These are phyloP conservation scores for Hippopotamus amphibius DNA, from an alignment of 2,113 vertebrate genomes.

Conservation along the genomic window DNA sequence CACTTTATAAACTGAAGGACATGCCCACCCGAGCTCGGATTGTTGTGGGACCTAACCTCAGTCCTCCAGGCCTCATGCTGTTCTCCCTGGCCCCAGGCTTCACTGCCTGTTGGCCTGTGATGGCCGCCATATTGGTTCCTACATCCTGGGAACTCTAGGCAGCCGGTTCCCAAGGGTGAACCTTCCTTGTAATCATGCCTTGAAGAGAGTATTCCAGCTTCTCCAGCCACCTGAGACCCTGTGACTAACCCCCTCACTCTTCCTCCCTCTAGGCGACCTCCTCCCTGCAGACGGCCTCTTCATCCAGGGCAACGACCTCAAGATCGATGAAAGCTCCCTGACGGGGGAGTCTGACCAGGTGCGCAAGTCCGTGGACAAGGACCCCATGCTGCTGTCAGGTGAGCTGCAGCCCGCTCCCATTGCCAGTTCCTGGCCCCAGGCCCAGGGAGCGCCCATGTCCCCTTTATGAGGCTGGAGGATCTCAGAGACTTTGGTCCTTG, in stretches of 20 bases:
- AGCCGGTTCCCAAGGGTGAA: neutral
- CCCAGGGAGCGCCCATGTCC: rapidly evolving
- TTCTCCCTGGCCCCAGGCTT: neutral
- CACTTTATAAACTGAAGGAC: neutral
- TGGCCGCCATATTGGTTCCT: neutral
- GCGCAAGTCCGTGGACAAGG: conserved; percentile 95
- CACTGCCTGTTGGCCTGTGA: neutral
- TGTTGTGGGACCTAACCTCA: neutral
- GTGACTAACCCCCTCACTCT: neutral
- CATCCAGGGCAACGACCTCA: conserved; percentile 98
- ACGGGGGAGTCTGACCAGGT: conserved; percentile 99
- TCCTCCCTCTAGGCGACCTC: conserved; percentile 92
- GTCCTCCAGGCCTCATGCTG: neutral
- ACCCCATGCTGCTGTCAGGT: conserved; percentile 99
- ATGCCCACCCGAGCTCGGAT: neutral
- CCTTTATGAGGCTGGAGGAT: neutral
- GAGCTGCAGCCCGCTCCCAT: conserved; percentile 56
- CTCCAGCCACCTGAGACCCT: neutral
- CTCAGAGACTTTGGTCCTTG: neutral
- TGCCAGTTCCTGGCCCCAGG: rapidly evolving
- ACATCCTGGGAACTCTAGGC: neutral
- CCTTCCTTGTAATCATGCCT: neutral
- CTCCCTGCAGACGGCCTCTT: conserved; percentile 96
- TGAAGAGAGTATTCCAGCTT: neutral
- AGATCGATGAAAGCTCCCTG: conserved; percentile 98